Conservation (phyloP, 2,888 invertebrate genomes). For the Spisula solida region DNA sequence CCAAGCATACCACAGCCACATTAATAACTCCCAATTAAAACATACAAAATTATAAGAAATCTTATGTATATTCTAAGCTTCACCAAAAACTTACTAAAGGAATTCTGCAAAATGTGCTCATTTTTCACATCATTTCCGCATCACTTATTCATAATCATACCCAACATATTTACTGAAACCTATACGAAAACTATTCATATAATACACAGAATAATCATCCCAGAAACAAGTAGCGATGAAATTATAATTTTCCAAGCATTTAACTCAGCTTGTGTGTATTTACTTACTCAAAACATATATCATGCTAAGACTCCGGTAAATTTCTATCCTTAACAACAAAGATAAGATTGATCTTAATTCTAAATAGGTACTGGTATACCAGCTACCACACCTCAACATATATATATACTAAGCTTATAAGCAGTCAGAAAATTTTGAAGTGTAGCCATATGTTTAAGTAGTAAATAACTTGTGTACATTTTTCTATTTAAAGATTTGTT, state of each 20-base stretch:
- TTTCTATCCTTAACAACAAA: conserved; percentile 1
- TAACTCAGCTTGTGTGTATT: not conserved
- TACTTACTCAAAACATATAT: conserved; percentile 24
- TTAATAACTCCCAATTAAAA: conserved; percentile 19
- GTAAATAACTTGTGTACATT: conserved; percentile 18
- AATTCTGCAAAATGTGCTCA: conserved; percentile 3
- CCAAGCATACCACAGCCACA: not conserved
- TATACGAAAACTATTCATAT: not conserved
- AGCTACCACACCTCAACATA: conserved; percentile 22
- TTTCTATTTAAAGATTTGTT: conserved; percentile 12
- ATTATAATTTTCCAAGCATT: conserved; percentile 20
- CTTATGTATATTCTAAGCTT: not conserved
- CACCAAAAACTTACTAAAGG: conserved; percentile 7
- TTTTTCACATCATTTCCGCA: conserved; percentile 12
- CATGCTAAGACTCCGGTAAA: not conserved
- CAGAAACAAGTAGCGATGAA: conserved; percentile 3
- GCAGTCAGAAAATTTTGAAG: conserved; percentile 25
- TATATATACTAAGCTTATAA: conserved; percentile 29
- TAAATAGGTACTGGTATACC: conserved; percentile 28
- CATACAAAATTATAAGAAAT: not conserved
- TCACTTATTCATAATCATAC: not conserved
- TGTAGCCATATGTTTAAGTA: conserved; percentile 45
- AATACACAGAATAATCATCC: not conserved
- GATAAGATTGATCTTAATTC: conserved; percentile 22
- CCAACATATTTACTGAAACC: not conserved